Evolutionary conservation across 2,113 vertebrate species (phyloP), one percentile per base, ranked within the genome.

Genomic region (Salminus brasiliensis): DNA sequence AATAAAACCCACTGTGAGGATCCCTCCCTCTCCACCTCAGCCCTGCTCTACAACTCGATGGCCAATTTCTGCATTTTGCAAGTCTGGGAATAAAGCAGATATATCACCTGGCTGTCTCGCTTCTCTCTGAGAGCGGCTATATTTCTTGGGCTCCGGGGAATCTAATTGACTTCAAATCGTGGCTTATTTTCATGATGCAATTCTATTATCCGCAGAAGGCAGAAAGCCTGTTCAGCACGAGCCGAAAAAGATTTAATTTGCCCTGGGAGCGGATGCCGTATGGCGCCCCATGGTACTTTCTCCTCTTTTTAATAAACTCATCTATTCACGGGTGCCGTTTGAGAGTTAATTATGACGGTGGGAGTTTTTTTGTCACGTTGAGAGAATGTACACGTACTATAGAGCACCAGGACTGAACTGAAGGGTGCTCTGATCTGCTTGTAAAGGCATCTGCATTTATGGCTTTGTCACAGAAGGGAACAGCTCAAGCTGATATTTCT

Each of bases 111-210:
- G 49, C 27, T 76, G 57, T 70, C 53, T n/a, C n/a, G n/a, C n/a
- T 71, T 15, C 11, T n/a, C 67, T 10, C 16, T 13, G 21, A 45
- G 32, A 9, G 9, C 18, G 47, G 36, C 55, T 39, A 30, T 80
- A 60, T 49, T 63, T 72, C 78, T 52, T 21, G 18, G 25, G 60
- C 52, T 45, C 63, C n/a, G 65, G 62, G 53, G 70, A 65, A 83
- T 80, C 68, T 76, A 80, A 80, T 80, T 76, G 30, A 47, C 65
- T 59, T 21, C 66, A 67, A 83, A 80, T 76, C 72, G 49, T 23
- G 27, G 27, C 78, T 83, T 53, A 76, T 83, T 72, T 66, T 47
- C 59, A 68, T 55, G 43, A 76, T 60, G 72, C 27, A 49, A 32
- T 77, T 72, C 52, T 80, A 66, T 74, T 75, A 62, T 68, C 63